Conservation (phyloP, 2,888 invertebrate species). For the Anaspis maculata region DNA sequence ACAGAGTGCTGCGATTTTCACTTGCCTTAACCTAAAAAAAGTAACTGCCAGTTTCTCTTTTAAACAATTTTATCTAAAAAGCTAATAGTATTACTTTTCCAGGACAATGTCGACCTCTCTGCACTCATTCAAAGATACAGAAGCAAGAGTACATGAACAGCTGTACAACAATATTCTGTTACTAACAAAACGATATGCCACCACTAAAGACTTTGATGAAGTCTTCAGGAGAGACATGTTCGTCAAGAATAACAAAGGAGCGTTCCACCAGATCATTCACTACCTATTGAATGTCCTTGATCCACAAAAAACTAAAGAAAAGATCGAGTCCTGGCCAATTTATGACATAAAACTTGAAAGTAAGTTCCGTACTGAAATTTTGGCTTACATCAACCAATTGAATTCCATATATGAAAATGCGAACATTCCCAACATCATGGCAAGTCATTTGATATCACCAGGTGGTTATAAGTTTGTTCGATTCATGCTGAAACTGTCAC, state of each 20-base stretch:
- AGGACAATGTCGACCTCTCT: too few relatives aligned
- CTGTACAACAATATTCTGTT: constrained; percentile 31
- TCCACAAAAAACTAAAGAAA: constrained; percentile 28
- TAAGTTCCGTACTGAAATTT: constrained; percentile 32
- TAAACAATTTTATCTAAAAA: too few relatives aligned
- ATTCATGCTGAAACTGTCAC: constrained; percentile 35
- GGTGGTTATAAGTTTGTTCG: constrained; percentile 33
- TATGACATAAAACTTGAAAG: constrained; percentile 29
- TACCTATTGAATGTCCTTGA: constrained; percentile 33
- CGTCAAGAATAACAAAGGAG: constrained; percentile 34
- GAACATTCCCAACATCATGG: constrained; percentile 30
- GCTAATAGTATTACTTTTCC: too few relatives aligned
- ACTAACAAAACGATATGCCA: constrained; percentile 26
- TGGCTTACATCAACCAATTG: constrained; percentile 31
- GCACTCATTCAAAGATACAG: constrained; percentile 1
- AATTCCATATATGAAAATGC: constrained; percentile 29
- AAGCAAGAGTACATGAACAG: constrained; percentile 15
- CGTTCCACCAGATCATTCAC: constrained; percentile 33
- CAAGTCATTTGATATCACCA: constrained; percentile 36
- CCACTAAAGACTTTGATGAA: constrained; percentile 27
- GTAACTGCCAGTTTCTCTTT: too few relatives aligned
- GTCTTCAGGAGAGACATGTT: constrained; percentile 37
- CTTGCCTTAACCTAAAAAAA: too few relatives aligned
- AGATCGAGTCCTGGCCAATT: constrained; percentile 30
- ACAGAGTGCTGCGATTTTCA: too few relatives aligned